Evolutionary conservation across 2,888 invertebrate species (phyloP).

Genomic region (Ornithoptera alexandrae): DNA sequence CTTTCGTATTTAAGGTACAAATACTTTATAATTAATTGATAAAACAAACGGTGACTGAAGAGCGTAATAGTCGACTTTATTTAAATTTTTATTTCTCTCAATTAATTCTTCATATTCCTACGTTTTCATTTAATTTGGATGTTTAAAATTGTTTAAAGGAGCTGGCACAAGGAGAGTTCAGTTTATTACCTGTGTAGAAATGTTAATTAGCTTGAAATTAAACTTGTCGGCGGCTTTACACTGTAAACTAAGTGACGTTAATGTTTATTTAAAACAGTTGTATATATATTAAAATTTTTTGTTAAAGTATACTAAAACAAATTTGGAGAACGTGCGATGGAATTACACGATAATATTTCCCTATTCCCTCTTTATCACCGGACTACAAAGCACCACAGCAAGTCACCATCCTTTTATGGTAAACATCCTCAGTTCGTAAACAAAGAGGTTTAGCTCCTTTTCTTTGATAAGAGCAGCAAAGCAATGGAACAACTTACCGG

Average conservation of each 20-base stretch:
- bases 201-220: not conserved
- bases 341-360: too few species aligned
- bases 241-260: not conserved
- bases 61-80: not conserved
- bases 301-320: not conserved
- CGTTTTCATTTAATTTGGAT: not conserved
- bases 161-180: not conserved
- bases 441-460: too few species aligned
- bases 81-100: not conserved
- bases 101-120: not conserved
- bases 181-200: not conserved
- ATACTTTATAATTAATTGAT: constrained; percentile 6
- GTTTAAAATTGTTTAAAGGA: not conserved
- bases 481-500: too few species aligned
- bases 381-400: too few species aligned
- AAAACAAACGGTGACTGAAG: not conserved
- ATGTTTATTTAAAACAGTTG: not conserved
- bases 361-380: too few species aligned
- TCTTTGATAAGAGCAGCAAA: too few species aligned
- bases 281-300: not conserved
- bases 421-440: too few species aligned
- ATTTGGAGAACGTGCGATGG: too few species aligned
- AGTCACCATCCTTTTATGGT: too few species aligned
- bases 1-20: constrained; percentile 1
- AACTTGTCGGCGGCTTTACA: not conserved